Evolutionary conservation across 2,888 invertebrate species (phyloP).

Genomic region (Syritta pipiens): DNA sequence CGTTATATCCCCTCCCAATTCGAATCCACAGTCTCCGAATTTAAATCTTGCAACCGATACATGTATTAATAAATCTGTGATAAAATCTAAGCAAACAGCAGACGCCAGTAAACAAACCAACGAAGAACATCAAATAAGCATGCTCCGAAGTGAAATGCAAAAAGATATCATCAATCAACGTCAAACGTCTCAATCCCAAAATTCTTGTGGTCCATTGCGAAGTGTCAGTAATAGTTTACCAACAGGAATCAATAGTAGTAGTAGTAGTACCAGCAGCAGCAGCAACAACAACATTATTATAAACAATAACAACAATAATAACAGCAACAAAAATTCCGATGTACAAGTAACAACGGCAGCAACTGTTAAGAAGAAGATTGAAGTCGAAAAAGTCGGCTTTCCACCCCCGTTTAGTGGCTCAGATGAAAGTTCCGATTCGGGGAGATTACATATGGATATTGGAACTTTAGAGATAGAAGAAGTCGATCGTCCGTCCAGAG

Average conservation of each 20-base stretch:
- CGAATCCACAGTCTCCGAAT: constrained; percentile 78
- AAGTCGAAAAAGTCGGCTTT: constrained; percentile 41
- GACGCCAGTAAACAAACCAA: constrained; percentile 72
- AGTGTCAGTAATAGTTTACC: constrained; percentile 52
- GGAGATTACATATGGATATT: constrained; percentile 86
- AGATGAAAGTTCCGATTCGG: constrained; percentile 84
- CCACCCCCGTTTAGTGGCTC: constrained; percentile 78
- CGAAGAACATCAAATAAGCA: constrained; percentile 46
- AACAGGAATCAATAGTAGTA: constrained; percentile 42
- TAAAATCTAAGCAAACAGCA: constrained; percentile 78
- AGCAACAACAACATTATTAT: too few species aligned
- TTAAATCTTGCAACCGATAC: constrained; percentile 73
- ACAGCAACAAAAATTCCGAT: too few species aligned
- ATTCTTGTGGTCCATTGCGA: constrained; percentile 49
- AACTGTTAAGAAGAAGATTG: constrained; percentile 29
- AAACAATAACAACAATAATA: too few species aligned
- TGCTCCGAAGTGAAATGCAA: constrained; percentile 38
- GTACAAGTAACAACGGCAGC: constrained; percentile 30
- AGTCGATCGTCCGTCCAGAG: constrained; percentile 51
- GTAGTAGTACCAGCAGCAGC: constrained; percentile 32
- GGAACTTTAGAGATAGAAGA: constrained; percentile 77
- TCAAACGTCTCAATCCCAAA: constrained; percentile 55
- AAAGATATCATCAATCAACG: constrained; percentile 33
- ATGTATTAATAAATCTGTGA: constrained; percentile 80
- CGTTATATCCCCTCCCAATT: constrained; percentile 78